Base-by-base conservation (phyloP, 2,113 vertebrate genomes). In the Periophthalmodon schlosseri region DNA sequence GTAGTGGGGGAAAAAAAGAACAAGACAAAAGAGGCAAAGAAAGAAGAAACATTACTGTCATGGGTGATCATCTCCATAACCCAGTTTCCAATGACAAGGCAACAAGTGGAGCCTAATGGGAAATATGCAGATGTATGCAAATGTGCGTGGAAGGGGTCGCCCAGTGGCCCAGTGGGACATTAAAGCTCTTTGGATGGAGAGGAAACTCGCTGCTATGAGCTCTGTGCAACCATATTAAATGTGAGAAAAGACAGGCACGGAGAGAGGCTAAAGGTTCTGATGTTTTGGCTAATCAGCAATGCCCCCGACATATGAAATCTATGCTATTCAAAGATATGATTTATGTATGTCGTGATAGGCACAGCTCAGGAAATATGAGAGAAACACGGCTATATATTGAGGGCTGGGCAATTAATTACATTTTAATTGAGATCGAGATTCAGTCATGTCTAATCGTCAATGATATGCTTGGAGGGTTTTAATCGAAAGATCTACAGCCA, bases 41-140 rank as follows among this genome's bases (percentile, higher is more conserved):
- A 54, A 76, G 79, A 84, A 72, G 72, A 50, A 84, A 82, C 81
- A 83, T 88, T 86, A 90, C 73, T 50, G 64, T 82, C 67, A 20
- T 86, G 89, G 77, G 81, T 81, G 87, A 88, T 91, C 87, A 88
- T 92, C 85, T 73, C 73, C 83, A 75, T 84, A 86, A 88, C 81
- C 67, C 49, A 84, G 86, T 89, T 87, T 82, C 83, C 79, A 81
- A 75, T 84, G 84, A 88, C 90, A 90, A 91, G 87, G 86, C 89
- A 89, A 92, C 89, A 91, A 91, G 87, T 90, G 87, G 80, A 83
- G 84, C 80, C 84, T 89, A 89, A 92, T 89, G 87, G 85, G 78
- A 91, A 91, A 92, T 90, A 93, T 93, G 91, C 84, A 93, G 87
- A 94, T 93, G 72, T 91, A 92, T 94, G 91, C 86, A 89, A 92